A percentile compares a stretch with the other conserved stretches of the same genome.
These are phyloP conservation scores for Rambutsinella grinnellia DNA, from an alignment of 2,888 invertebrate species.

Conservation along the genomic window DNA sequence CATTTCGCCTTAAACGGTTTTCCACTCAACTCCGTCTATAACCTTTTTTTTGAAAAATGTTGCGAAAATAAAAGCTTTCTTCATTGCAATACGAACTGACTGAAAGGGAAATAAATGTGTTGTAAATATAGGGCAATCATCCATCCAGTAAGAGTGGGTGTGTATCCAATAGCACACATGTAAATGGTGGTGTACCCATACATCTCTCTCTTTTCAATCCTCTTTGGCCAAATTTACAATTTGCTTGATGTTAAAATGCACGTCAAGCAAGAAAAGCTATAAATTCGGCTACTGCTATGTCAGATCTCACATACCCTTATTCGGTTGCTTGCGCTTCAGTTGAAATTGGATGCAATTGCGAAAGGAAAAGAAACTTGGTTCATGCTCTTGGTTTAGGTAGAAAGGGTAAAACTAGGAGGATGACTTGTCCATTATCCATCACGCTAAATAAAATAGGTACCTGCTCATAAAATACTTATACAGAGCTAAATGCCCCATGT, in stretches of 20 bases:
- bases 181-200: background rate
- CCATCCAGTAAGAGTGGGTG: constrained; percentile 29
- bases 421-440: constrained; percentile 29
- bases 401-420: background rate
- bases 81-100: background rate
- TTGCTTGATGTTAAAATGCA: constrained; percentile 20
- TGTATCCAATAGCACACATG: background rate
- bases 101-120: constrained; percentile 35
- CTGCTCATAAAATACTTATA: background rate
- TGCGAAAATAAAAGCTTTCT: constrained; percentile 5
- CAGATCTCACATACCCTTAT: background rate
- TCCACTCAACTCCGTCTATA: constrained; percentile 1
- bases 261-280: constrained; percentile 32
- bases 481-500: background rate
- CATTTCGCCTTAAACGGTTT: no score
- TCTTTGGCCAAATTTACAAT: background rate
- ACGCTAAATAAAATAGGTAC: constrained; percentile 9
- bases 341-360: background rate
- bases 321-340: background rate
- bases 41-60: background rate
- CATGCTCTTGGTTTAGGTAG: constrained; percentile 17
- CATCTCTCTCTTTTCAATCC: background rate
- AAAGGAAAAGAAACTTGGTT: constrained; percentile 16
- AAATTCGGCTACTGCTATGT: constrained; percentile 19
- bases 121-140: constrained; percentile 56